phyloP scores from a whole-genome alignment of 2,888 invertebrate species.

The Alentia gelatinosa region DNA sequence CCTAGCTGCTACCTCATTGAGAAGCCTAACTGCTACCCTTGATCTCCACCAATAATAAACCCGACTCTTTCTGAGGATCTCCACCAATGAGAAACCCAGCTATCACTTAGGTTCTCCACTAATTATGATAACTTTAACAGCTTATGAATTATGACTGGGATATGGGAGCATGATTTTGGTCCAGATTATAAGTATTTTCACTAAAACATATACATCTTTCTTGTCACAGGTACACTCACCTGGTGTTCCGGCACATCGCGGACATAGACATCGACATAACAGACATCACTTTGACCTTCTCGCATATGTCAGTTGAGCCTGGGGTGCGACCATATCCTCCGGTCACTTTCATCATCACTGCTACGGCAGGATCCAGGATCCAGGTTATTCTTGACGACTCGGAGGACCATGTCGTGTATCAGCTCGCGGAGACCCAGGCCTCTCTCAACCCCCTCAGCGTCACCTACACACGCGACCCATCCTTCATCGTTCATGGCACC shows the following conservation, averaged over 20 bases:
- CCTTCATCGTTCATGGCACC: background rate
- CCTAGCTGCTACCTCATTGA: too few relatives aligned
- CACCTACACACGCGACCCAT: background rate
- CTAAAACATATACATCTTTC: background rate
- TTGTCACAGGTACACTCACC: background rate
- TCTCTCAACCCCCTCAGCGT: background rate
- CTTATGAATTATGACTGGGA: background rate
- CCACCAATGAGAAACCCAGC: background rate
- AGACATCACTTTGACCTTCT: background rate
- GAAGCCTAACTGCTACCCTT: too few relatives aligned
- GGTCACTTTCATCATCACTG: background rate
- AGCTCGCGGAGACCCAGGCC: too few relatives aligned
- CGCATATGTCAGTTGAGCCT: background rate
- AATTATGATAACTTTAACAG: background rate
- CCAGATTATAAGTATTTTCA: background rate
- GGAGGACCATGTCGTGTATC: background rate
- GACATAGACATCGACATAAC: background rate
- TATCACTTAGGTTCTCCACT: background rate
- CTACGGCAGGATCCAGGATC: background rate
- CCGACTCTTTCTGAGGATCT: background rate
- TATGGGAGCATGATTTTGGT: background rate
- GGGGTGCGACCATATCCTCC: background rate
- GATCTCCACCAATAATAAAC: background rate
- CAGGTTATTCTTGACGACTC: background rate
- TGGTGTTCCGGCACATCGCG: background rate